Evolutionary conservation across 2,797 vertebrate genomes (phyloP).

Genomic region (Phylloscopus collybita): DNA sequence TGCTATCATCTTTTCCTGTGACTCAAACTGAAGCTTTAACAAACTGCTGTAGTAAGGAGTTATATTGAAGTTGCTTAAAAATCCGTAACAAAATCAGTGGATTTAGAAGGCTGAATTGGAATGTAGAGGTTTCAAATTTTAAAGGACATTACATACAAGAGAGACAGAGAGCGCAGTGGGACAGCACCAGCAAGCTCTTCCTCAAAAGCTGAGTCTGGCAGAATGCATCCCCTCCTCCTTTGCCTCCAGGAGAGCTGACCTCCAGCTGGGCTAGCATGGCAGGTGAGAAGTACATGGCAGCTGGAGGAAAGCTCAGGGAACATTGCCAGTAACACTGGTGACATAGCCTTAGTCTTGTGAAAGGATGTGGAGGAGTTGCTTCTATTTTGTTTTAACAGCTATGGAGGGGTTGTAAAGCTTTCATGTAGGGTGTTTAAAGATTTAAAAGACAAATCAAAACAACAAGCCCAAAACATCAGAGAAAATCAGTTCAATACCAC

Average conservation of each 20-base stretch:
- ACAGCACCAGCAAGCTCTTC: neutral
- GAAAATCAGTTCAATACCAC: neutral
- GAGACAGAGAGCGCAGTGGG: neutral
- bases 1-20: neutral
- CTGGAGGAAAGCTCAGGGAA: neutral
- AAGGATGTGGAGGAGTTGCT: neutral
- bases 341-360: neutral
- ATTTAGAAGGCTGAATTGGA: neutral
- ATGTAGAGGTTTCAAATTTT: neutral
- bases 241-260: neutral
- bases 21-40: neutral
- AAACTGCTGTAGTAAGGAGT: neutral
- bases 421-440: neutral
- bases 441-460: neutral
- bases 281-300: neutral
- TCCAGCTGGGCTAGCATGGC: neutral
- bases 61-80: neutral
- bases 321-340: neutral
- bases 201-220: neutral
- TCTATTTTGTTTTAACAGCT: neutral
- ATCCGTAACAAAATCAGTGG: neutral
- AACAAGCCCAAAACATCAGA: neutral
- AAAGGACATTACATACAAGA: neutral
- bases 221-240: neutral
- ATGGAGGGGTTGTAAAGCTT: neutral